Percentiles rank a stretch among this genome's conserved stretches.
phyloP scores from a whole-genome alignment of 92 coral and sea anemone genomes.

The Zoanthus sansibaricus region DNA sequence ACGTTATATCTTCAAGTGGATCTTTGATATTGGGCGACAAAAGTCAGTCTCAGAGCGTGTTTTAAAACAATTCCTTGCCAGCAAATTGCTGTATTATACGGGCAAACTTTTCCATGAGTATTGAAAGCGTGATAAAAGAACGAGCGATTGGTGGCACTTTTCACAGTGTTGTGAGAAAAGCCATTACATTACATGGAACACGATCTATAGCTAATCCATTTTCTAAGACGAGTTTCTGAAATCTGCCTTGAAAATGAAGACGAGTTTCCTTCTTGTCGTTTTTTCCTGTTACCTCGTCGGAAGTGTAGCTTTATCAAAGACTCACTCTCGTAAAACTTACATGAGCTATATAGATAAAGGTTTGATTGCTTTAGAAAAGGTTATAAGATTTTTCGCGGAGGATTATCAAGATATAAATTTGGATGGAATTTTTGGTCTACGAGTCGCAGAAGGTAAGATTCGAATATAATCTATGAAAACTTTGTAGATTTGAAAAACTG shows the following conservation, averaged over 20 bases:
- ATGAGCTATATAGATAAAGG: slow-evolving; percentile 42
- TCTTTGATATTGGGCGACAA: neutral
- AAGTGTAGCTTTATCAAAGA: neutral
- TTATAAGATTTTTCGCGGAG: slow-evolving; percentile 60
- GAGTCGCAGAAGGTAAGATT: slow-evolving; percentile 82
- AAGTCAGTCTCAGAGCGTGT: neutral
- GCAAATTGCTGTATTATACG: neutral
- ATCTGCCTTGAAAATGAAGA: neutral
- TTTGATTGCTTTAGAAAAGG: slow-evolving; percentile 63
- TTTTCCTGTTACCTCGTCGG: slow-evolving; percentile 16
- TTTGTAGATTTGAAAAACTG: no score
- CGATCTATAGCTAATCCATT: neutral
- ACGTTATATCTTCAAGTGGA: neutral
- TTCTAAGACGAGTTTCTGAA: neutral
- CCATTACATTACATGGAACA: neutral
- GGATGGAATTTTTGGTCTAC: slow-evolving; percentile 89
- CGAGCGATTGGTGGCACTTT: neutral
- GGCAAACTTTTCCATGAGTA: neutral
- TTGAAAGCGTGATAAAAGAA: neutral
- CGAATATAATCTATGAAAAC: no score
- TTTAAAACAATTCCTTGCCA: neutral
- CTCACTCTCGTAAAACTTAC: neutral
- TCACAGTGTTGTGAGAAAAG: neutral
- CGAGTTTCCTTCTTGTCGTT: neutral
- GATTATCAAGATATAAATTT: slow-evolving; percentile 68